Percentiles rank a stretch among this genome's conserved stretches.
Evolutionary conservation across 2,113 vertebrate genomes (phyloP).

Genomic region (crab-eating macaque (Macaca fascicularis)): DNA sequence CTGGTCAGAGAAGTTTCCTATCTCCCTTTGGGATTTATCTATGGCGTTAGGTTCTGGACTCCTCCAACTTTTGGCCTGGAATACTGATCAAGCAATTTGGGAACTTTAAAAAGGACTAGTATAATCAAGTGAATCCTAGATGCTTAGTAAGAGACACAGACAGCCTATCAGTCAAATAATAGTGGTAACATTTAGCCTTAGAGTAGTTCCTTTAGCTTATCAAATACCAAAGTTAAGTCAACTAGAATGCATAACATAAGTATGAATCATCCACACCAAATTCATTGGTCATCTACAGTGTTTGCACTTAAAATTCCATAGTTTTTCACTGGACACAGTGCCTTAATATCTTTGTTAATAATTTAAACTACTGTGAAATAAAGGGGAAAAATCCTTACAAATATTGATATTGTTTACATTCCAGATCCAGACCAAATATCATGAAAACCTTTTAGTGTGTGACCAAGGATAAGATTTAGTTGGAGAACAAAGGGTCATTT

Average conservation of each 20-base stretch:
- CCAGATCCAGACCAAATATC: not conserved
- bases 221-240: not conserved
- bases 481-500: not conserved
- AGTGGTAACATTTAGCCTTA: not conserved
- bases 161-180: not conserved
- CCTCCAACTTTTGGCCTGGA: not conserved
- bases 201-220: not conserved
- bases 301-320: not conserved
- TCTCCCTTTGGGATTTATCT: not conserved
- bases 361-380: not conserved
- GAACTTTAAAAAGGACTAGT: not conserved
- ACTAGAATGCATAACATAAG: not conserved
- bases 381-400: not conserved
- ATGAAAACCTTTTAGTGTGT: not conserved
- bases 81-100: slow-evolving; percentile 8
- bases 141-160: slow-evolving; percentile 1
- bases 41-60: not conserved
- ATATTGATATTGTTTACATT: not conserved
- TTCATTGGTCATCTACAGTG: not conserved
- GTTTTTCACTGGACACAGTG: not conserved
- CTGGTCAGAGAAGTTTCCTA: not conserved
- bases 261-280: not conserved
- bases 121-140: not conserved
- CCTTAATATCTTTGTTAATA: slow-evolving; percentile 29
- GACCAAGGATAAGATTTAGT: slow-evolving; percentile 14